Conservation (phyloP, 92 coral and sea anemone genomes). For the Diadumene lineata region DNA sequence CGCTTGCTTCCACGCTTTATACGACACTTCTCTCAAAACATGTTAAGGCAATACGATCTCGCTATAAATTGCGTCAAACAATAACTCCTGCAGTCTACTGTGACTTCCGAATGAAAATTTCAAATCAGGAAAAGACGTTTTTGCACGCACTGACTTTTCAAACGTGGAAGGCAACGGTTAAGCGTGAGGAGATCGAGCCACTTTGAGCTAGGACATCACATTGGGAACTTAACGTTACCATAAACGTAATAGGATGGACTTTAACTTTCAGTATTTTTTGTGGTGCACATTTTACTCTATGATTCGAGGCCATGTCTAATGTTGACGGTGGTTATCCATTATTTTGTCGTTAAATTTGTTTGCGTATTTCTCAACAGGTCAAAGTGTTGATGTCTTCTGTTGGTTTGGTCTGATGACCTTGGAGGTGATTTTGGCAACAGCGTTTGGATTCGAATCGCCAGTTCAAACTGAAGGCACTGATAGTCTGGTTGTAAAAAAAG, state of each 20-base stretch:
- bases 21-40: background rate
- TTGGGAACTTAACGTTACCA: background rate
- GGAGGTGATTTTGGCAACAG: conserved; percentile 59
- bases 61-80: too few species aligned
- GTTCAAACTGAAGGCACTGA: conserved; percentile 63
- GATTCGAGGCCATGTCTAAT: too few species aligned
- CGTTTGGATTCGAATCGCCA: conserved; percentile 64
- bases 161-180: too few species aligned
- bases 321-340: background rate
- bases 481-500: conserved; percentile 25
- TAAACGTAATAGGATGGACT: too few species aligned
- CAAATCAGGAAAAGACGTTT: too few species aligned
- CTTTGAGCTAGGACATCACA: background rate
- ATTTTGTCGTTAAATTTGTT: background rate
- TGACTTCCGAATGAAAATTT: too few species aligned
- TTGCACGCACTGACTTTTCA: too few species aligned
- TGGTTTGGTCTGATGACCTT: conserved; percentile 72
- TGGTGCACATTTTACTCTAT: too few species aligned
- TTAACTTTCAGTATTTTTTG: too few species aligned
- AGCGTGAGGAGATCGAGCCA: background rate
- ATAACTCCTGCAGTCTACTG: too few species aligned
- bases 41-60: too few species aligned
- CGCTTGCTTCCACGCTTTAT: background rate
- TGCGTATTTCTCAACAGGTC: conserved; percentile 19
- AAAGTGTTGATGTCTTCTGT: conserved; percentile 48